Evolutionary conservation across 2,888 invertebrate species (phyloP).

Genomic region (Idaea aversata): DNA sequence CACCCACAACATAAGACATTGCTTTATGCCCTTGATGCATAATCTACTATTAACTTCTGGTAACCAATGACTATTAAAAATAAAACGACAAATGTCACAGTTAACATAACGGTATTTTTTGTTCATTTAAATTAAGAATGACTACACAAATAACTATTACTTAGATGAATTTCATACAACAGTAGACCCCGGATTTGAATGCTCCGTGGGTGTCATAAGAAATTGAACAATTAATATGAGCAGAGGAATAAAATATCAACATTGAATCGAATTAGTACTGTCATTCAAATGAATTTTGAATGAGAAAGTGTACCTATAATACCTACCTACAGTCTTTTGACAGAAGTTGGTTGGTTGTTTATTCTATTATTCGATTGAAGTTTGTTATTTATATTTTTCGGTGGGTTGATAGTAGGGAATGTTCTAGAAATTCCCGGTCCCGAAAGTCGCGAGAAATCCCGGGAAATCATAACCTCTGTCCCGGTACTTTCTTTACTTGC

Average conservation of each 20-base stretch:
- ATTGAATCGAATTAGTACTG: not conserved
- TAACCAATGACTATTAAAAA: not conserved
- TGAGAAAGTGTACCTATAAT: not conserved
- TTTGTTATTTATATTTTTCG: not conserved
- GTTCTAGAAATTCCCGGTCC: not conserved
- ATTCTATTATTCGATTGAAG: not conserved
- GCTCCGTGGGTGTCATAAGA: not conserved
- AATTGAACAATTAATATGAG: not conserved
- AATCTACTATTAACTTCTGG: not conserved
- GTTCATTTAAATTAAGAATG: not conserved
- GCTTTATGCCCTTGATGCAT: no score
- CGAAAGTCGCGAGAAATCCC: no score
- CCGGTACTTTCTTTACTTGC: no score
- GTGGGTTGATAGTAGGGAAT: not conserved
- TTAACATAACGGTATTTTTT: slow-evolving; percentile 1
- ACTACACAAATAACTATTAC: not conserved
- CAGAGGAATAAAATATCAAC: not conserved
- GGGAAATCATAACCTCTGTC: no score
- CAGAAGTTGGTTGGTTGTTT: not conserved
- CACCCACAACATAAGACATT: no score
- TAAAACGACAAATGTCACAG: not conserved
- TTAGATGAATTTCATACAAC: not conserved
- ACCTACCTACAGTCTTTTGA: no score
- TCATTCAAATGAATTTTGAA: not conserved
- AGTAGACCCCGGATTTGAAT: not conserved